A percentile compares a stretch with the other conserved stretches of the same genome.
phyloP scores from a whole-genome alignment of 2,888 invertebrate genomes.

The Seira musarum region DNA sequence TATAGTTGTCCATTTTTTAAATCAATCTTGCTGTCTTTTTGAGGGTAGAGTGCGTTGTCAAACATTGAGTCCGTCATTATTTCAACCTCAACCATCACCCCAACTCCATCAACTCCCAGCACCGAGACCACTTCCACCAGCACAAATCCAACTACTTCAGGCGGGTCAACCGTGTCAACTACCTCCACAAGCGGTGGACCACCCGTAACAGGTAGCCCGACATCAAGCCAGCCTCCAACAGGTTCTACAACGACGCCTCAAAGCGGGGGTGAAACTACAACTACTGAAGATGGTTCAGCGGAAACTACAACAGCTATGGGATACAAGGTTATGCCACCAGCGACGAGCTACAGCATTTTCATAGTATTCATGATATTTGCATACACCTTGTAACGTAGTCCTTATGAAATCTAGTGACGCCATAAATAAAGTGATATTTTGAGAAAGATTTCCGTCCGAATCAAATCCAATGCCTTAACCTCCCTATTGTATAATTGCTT shows the following conservation, averaged over 20 bases:
- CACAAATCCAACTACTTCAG: constrained; percentile 4
- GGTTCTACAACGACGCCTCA: background rate
- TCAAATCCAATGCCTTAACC: too few species aligned
- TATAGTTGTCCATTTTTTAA: background rate
- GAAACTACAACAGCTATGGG: background rate
- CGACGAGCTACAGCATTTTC: too few species aligned
- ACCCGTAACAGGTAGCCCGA: background rate
- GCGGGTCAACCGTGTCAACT: background rate
- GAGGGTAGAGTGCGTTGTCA: constrained; percentile 24
- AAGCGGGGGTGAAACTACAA: background rate
- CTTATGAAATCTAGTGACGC: too few species aligned
- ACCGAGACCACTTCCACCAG: background rate
- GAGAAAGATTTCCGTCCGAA: too few species aligned
- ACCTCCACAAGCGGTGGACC: background rate
- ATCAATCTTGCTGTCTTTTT: background rate
- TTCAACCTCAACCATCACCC: background rate
- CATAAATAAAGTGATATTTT: too few species aligned
- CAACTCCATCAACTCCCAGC: constrained; percentile 9
- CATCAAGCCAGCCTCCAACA: background rate
- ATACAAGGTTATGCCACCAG: too few species aligned
- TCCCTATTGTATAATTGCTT: too few species aligned
- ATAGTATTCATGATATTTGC: too few species aligned
- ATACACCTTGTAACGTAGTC: too few species aligned
- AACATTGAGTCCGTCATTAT: constrained; percentile 3
- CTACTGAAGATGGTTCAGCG: background rate